Evolutionary conservation across 2,113 vertebrate species (phyloP), one percentile per base, ranked within the genome.

Genomic region (Petrocephalus microphthalmus): DNA sequence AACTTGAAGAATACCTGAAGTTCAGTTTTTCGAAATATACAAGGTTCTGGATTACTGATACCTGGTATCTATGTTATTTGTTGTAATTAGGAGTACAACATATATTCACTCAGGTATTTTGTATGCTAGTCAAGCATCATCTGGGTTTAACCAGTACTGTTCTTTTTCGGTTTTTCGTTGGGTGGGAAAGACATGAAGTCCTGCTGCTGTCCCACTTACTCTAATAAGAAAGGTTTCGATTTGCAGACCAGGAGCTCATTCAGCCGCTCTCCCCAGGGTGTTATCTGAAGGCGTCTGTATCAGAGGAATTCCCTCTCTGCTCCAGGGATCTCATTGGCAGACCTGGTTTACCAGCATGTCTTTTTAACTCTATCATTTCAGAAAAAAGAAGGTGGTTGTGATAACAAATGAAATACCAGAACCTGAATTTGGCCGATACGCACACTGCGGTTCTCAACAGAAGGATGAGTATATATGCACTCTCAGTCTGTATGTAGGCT

Each of bases 221-320:
- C 52, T 49, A 54, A 54, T 85, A 85, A 49, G 84, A 33, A 56
- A 54, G 52, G 52, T 54, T 85, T 52, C 33, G 49, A 85, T 85
- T 42, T 85, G 49, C 52, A 85, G 84, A 85, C 52, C 49, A 49
- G 84, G 51, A 85, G 25, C 84, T 82, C 84, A 85, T 85, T 85
- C 84, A 56, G 84, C 29, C 1, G n/a, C 49, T 37, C 84, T 85
- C 84, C 84, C 52, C 52, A 85, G 84, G 84, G 51, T 37, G 52
- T 85, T 85, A 85, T 85, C 84, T 85, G 84, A 85, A 85, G 51
- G 29, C 29, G 84, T 85, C 25, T 54, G 84, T 56, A 54, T 85
- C 84, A 85, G 84, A 56, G 84, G 52, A 85, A 85, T 85, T 85
- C 84, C 84, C 84, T 54, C 84, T 54, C 84, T 54, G 84, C 52